phyloP scores from a whole-genome alignment of 2,888 invertebrate species.

The Rhagonycha fulva region DNA sequence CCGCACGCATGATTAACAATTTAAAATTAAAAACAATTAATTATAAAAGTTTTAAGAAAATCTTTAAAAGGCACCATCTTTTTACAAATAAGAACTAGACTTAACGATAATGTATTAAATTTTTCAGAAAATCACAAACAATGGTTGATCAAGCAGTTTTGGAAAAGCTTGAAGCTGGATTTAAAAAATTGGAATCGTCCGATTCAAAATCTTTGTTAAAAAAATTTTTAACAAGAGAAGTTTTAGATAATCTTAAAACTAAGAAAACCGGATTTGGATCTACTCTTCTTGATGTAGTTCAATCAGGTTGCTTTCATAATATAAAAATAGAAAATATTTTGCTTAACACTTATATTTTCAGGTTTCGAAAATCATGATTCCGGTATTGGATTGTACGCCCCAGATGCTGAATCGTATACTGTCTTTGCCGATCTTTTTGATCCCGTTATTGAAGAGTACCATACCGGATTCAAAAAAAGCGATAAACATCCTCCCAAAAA shows the following conservation, averaged over 20 bases:
- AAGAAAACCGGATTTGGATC: conserved; percentile 94
- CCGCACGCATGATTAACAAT: neutral
- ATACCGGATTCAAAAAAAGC: conserved; percentile 91
- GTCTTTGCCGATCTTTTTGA: conserved; percentile 92
- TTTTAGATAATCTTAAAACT: conserved; percentile 89
- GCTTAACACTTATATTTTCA: conserved; percentile 45
- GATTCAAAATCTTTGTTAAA: conserved; percentile 96
- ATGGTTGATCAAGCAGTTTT: conserved; percentile 92
- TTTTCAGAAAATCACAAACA: conserved; percentile 38
- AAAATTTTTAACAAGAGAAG: conserved; percentile 90
- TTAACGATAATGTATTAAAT: neutral
- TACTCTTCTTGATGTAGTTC: conserved; percentile 90
- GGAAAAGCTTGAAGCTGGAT: conserved; percentile 91
- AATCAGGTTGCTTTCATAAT: conserved; percentile 73
- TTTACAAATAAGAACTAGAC: neutral
- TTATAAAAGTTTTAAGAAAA: neutral
- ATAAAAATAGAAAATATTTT: neutral
- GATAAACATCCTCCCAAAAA: conserved; percentile 93
- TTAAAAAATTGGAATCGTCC: conserved; percentile 81
- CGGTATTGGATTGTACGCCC: conserved; percentile 96
- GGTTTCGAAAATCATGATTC: conserved; percentile 95
- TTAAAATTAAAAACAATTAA: neutral
- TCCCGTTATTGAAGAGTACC: conserved; percentile 97
- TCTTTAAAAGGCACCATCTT: neutral
- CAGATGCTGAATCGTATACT: conserved; percentile 94